phyloP scores from a whole-genome alignment of 2,797 vertebrate species.

The Myotis daubentonii region DNA sequence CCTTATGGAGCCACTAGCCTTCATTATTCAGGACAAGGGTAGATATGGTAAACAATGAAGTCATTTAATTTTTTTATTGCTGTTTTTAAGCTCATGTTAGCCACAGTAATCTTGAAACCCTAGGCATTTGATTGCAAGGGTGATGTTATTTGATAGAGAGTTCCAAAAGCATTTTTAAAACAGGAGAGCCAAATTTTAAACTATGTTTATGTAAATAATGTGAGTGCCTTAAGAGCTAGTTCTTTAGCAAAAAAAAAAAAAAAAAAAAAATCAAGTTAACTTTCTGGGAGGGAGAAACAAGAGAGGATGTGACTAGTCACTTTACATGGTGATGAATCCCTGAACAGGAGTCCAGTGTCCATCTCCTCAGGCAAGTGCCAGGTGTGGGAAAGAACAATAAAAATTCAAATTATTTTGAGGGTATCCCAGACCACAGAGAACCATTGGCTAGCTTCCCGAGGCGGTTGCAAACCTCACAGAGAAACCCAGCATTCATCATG shows the following conservation, averaged over 20 bases:
- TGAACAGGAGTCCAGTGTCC: neutral
- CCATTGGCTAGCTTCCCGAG: neutral
- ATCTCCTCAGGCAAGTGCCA: neutral
- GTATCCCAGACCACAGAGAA: neutral
- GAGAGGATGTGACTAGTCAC: neutral
- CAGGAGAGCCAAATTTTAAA: constrained; percentile 53
- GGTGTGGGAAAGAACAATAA: neutral
- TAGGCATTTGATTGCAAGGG: constrained; percentile 33
- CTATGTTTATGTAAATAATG: constrained; percentile 24
- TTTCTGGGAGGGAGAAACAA: neutral
- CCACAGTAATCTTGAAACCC: constrained; percentile 50
- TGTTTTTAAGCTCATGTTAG: constrained; percentile 60
- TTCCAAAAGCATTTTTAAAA: constrained; percentile 45
- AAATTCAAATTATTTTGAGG: neutral
- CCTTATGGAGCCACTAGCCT: neutral
- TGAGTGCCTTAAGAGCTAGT: neutral
- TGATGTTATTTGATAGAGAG: constrained; percentile 41
- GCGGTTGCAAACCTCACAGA: neutral
- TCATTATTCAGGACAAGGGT: constrained; percentile 1
- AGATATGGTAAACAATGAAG: constrained; percentile 26
- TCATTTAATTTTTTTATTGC: constrained; percentile 62
- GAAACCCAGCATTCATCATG: neutral
- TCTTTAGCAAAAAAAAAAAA: constrained; percentile 23
- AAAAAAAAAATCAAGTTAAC: neutral
- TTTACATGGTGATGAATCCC: neutral